Evolutionary conservation across 1,140 invertebrate genomes (phyloP).

Genomic region (Colletes gigas): DNA sequence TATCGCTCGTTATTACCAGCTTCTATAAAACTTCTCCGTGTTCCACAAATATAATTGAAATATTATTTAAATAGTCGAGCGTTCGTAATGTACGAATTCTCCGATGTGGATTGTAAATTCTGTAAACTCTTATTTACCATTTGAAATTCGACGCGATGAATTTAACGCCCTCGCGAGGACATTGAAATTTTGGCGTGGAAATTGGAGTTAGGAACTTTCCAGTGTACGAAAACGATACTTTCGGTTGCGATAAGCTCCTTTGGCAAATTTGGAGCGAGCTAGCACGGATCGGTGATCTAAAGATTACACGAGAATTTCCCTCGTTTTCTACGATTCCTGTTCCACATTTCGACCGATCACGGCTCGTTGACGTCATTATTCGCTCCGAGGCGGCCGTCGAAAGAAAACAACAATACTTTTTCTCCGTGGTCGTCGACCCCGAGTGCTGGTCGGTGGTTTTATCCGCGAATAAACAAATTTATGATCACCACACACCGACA

Average conservation of each 20-base stretch:
- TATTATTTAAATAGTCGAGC: no score
- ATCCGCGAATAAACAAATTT: conserved; percentile 24
- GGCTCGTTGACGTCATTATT: conserved; percentile 18
- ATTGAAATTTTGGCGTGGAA: no score
- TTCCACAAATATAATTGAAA: no score
- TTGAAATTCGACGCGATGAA: no score
- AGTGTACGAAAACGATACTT: background rate
- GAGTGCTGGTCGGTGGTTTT: background rate
- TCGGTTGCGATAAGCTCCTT: background rate
- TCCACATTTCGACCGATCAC: conserved; percentile 32
- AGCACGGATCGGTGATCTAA: conserved; percentile 41
- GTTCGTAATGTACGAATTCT: no score
- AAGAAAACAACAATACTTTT: conserved; percentile 43
- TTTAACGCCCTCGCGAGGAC: no score
- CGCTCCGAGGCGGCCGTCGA: conserved; percentile 10
- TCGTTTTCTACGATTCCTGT: conserved; percentile 52
- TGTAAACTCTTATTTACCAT: no score
- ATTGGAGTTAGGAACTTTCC: no score
- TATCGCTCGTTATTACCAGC: no score
- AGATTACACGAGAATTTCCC: conserved; percentile 47
- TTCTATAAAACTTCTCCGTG: no score
- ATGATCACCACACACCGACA: background rate
- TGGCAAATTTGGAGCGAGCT: conserved; percentile 17
- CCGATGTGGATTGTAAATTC: no score
- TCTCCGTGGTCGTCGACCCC: conserved; percentile 25